Percentiles rank a stretch among this genome's conserved stretches.
These are phyloP conservation scores for Scelioninae gen. 1 DNA, from an alignment of 2,888 invertebrate genomes.

Conservation along the genomic window DNA sequence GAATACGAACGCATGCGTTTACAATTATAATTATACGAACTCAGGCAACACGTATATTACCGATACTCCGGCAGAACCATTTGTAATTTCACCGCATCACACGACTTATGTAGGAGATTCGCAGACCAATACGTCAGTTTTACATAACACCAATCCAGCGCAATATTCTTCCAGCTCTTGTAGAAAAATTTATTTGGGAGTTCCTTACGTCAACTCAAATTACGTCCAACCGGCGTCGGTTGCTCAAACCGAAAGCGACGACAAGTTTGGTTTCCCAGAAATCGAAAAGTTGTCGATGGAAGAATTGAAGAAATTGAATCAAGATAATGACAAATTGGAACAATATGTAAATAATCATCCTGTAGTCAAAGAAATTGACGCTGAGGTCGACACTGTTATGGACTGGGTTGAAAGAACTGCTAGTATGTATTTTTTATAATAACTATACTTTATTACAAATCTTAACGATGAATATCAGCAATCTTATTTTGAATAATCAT, in stretches of 20 bases:
- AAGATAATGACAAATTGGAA: conserved; percentile 89
- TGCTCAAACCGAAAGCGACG: conserved; percentile 56
- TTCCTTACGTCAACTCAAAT: conserved; percentile 79
- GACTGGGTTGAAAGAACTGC: conserved; percentile 89
- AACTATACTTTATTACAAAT: no score
- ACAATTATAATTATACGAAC: conserved; percentile 81
- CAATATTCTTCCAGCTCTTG: conserved; percentile 80
- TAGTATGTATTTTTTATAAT: no score
- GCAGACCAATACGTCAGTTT: conserved; percentile 59
- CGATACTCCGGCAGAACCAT: conserved; percentile 72
- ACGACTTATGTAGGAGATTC: conserved; percentile 73
- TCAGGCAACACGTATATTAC: conserved; percentile 73
- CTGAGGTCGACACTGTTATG: conserved; percentile 89
- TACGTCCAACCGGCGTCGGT: conserved; percentile 74
- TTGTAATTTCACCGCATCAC: conserved; percentile 75
- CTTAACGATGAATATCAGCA: no score
- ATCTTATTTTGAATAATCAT: no score
- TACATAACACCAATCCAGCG: conserved; percentile 73
- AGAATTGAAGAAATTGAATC: conserved; percentile 89
- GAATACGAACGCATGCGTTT: conserved; percentile 77
- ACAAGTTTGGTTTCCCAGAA: conserved; percentile 85
- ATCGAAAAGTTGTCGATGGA: conserved; percentile 86
- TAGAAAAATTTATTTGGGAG: conserved; percentile 76
- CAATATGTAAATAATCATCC: conserved; percentile 90
- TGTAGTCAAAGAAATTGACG: conserved; percentile 88